Base-by-base conservation (phyloP, 2,888 invertebrate species). In the Melanostoma mellinum region DNA sequence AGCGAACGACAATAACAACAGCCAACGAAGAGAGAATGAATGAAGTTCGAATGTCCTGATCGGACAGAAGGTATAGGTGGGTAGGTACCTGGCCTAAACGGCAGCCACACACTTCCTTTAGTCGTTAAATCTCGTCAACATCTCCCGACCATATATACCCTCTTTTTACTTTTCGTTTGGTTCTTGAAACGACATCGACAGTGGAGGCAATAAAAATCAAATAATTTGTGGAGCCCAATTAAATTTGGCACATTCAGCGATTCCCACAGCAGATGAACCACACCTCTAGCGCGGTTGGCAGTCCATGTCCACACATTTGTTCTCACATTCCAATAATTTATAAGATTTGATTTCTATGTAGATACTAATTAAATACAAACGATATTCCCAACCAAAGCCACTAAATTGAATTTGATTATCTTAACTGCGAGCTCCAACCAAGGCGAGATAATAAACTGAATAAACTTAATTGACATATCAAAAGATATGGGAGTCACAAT, bases 401-500 rank as follows among this genome's bases (percentile, higher is more conserved):
- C 73, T 77, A 77, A 82, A 78, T 73, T 82, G 46, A 77, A 77
- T 82, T 78, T 73, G 77, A 82, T 77, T 69, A 69, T 35, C 9
- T 38, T 5, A 55, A 10, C 8, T 42, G 50, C 36, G 52, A 38
- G 38, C 38, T 44, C 20, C 9, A 9, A 42, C 40, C 32, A 33
- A 46, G 48, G 42, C 4, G 40, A 50, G 40, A 40, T 8, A 38
- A 69, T 82, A 82, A 82, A 78, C 56, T 79, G 69, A 65, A 69
- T 71, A 71, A 79, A 84, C 84, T 79, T 79, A 84, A 84, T 79
- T 84, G 84, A 79, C 79, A 79, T 75, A 84, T 84, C 84, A 84
- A 84, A 84, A 75, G 71, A 79, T 84, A 79, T 79, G 79, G 55
- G 71, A 84, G 78, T 72, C 53, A 82, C 82, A 78, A 82, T 82